Conservation (phyloP, 2,797 vertebrate species). For the Tympanoctomys barrerae region DNA sequence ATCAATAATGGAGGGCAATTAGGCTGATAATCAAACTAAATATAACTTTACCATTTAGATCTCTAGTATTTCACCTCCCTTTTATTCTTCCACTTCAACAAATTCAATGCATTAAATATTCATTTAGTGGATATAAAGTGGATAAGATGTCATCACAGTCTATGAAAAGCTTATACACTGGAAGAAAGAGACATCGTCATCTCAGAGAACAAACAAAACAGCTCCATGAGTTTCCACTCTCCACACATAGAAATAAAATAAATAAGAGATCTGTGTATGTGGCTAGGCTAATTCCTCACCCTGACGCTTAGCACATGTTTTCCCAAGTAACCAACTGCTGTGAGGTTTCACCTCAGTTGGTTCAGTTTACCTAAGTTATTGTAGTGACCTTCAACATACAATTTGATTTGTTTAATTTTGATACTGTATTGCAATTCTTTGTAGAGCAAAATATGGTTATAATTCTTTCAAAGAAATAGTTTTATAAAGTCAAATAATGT, state of each 20-base stretch:
- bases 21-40: constrained; percentile 27
- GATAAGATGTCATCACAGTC: neutral
- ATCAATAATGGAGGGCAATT: constrained; percentile 19
- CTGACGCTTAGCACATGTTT: neutral
- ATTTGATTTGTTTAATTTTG: neutral
- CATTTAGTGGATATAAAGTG: neutral
- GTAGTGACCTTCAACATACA: neutral
- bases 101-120: constrained; percentile 45
- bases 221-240: neutral
- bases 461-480: constrained; percentile 20
- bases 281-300: neutral
- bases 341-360: neutral
- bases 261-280: neutral
- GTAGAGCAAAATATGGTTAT: neutral
- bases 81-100: neutral
- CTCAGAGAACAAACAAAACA: constrained; percentile 13
- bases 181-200: neutral
- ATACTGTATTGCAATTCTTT: neutral
- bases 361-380: neutral
- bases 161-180: neutral
- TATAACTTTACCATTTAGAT: constrained; percentile 36
- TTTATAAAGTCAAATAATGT: neutral
- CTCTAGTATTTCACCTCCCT: neutral
- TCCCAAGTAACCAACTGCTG: neutral
- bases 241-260: neutral